These are phyloP conservation scores for Paraescarpia echinospica DNA, from an alignment of 1,140 invertebrate genomes.

Conservation along the genomic window DNA sequence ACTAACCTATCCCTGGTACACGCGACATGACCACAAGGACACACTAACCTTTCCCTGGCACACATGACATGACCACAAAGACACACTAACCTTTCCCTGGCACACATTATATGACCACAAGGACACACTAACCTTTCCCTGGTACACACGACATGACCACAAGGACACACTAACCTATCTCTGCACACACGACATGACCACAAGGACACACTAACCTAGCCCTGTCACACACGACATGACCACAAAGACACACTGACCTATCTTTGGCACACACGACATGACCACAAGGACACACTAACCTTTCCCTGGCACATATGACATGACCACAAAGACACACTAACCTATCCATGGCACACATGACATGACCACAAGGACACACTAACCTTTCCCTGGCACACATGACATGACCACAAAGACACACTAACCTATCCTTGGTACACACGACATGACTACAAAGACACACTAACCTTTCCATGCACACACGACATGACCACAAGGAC, in stretches of 20 bases:
- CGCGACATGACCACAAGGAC: neutral
- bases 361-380: neutral
- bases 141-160: neutral
- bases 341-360: neutral
- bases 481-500: neutral
- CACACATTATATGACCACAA: neutral
- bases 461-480: neutral
- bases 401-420: neutral
- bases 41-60: neutral
- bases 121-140: neutral
- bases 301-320: neutral
- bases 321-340: neutral
- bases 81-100: neutral
- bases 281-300: too few species aligned
- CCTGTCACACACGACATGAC: neutral
- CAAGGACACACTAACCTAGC: neutral
- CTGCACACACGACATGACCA: neutral
- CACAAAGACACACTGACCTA: neutral
- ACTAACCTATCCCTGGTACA: neutral
- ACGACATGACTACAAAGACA: too few species aligned
- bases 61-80: neutral
- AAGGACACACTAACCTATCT: neutral
- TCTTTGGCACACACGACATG: too few species aligned
- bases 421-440: neutral
- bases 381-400: neutral